Base-by-base conservation (phyloP, 2,113 vertebrate genomes). In the Procapra przewalskii region DNA sequence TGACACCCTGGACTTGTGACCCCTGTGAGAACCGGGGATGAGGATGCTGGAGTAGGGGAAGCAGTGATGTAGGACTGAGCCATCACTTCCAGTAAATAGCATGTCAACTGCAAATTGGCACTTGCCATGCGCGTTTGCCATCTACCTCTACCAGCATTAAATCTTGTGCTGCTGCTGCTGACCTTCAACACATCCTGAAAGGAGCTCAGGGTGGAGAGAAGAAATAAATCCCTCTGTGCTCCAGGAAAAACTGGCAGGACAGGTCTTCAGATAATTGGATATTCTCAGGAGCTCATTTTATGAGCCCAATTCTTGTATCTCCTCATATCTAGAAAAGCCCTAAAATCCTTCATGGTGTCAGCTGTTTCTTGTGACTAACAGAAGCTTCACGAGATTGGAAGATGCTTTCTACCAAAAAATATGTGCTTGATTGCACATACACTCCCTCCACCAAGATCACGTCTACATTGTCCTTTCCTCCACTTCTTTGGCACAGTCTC, bases 51-150 rank as follows among this genome's bases (percentile, higher is more conserved):
- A 77, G 71, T 4, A 31, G 27, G 11, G 50, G 48, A 52, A 25
- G 21, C 33, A 75, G 29, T 45, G 15, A 43, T 52, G 19, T 33
- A 36, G 33, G n/a, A 11, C 84, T 59, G 21, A 60, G 17, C 21
- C 43, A 19, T 45, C 17, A 67, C 23, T 45, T 48, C 7, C 77
- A 27, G 64, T 7, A 54, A n/a, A 77, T 1, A 85, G 23, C 40
- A 23, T 23, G 40, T 43, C 40, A 77, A 14, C 71, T 77, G 4
- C 23, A 77, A 27, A 43, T 2, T 43, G 71, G 36, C 36, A 13
- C 40, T 14, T 77, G 71, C 71, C 71, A 25, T 1, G 0, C 1
- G 1, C 1, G 0, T 27, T 77, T 77, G 71, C 23, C 71, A 77
- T 40, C 36, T 43, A 2, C 36, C 36, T 77, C 71, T 77, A 77